phyloP scores from a whole-genome alignment of 2,888 invertebrate species.

The Chrysomela aeneicollis region DNA sequence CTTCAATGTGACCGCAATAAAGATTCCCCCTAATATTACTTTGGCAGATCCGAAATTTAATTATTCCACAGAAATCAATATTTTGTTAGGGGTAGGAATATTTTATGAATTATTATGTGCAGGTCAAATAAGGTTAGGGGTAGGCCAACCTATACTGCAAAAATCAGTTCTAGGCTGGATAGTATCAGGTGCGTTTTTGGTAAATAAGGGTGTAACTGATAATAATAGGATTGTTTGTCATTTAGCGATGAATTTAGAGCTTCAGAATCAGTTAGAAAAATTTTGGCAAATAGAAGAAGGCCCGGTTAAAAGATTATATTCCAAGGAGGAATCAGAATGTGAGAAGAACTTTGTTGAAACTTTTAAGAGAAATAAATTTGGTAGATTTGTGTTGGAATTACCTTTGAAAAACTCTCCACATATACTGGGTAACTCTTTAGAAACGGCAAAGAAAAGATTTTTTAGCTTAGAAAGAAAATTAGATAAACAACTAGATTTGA shows the following conservation, averaged over 20 bases:
- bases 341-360: conserved; percentile 20
- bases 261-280: conserved; percentile 19
- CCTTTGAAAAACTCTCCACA: conserved; percentile 2
- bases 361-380: conserved; percentile 1
- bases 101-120: conserved; percentile 22
- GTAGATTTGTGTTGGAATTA: conserved; percentile 23
- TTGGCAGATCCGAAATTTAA: conserved; percentile 25
- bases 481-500: conserved; percentile 8
- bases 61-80: conserved; percentile 13
- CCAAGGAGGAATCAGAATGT: conserved; percentile 15
- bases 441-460: conserved; percentile 22
- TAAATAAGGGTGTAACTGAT: too few relatives aligned
- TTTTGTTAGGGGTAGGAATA: conserved; percentile 26
- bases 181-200: too few relatives aligned
- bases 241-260: background rate
- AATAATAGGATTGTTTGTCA: conserved; percentile 17
- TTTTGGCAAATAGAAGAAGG: conserved; percentile 21
- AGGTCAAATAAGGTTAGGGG: conserved; percentile 15
- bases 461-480: conserved; percentile 25
- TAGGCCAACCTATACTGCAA: conserved; percentile 18
- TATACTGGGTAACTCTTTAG: conserved; percentile 14
- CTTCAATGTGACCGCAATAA: background rate
- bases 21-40: conserved; percentile 18
- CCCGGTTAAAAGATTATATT: conserved; percentile 6
- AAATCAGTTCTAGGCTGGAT: conserved; percentile 24